These are phyloP conservation scores for Enteromius mattozi DNA, from an alignment of 2,797 vertebrate genomes.

Conservation along the genomic window DNA sequence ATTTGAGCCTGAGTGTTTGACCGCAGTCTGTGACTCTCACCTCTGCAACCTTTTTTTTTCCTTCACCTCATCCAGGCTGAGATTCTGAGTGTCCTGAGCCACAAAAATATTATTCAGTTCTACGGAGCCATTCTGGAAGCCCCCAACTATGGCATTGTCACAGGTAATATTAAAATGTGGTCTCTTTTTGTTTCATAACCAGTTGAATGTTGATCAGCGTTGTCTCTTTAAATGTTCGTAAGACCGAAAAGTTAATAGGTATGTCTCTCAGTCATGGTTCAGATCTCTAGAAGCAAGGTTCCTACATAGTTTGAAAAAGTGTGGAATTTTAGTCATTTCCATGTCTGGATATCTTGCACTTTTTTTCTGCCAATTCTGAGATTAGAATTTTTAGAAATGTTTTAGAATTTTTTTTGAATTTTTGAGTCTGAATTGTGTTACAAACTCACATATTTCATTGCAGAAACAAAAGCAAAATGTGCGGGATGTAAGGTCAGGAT, in stretches of 20 bases:
- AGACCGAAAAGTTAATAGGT: neutral
- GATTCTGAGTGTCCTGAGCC: constrained; percentile 97
- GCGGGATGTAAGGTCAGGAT: neutral
- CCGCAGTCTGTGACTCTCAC: constrained; percentile 28
- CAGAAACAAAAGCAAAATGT: neutral
- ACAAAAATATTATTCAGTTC: constrained; percentile 99
- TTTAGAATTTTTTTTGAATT: no score
- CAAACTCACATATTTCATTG: neutral
- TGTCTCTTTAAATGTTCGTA: neutral
- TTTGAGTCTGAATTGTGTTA: neutral
- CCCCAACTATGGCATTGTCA: constrained; percentile 97
- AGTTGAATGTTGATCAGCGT: neutral
- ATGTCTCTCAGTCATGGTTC: neutral
- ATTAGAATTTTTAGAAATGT: no score
- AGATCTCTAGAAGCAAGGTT: neutral
- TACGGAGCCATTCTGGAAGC: constrained; percentile 95
- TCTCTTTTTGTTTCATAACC: neutral
- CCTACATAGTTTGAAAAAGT: neutral
- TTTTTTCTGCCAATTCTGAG: no score
- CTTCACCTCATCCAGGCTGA: constrained; percentile 85
- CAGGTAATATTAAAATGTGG: constrained; percentile 86
- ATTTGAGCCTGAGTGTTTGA: constrained; percentile 47
- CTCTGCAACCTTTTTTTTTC: constrained; percentile 32
- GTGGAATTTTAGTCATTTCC: neutral
- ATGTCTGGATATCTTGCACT: neutral